Evolutionary conservation across 1,140 invertebrate genomes (phyloP).

Genomic region (Drosophila bocqueti): DNA sequence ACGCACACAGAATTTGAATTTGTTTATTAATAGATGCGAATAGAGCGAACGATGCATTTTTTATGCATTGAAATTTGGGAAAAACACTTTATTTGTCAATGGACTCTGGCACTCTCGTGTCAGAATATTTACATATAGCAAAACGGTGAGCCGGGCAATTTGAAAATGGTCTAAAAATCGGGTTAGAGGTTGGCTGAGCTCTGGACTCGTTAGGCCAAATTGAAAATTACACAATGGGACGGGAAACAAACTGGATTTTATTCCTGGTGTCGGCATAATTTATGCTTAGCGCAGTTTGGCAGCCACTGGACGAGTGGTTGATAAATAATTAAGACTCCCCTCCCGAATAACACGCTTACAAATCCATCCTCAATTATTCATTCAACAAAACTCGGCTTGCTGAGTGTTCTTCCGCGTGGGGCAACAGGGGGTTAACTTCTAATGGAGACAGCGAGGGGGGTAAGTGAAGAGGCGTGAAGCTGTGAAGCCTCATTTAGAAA

Average conservation of each 20-base stretch:
- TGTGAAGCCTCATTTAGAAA: constrained; percentile 63
- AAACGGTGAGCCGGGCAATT: constrained; percentile 40
- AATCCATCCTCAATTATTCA: constrained; percentile 72
- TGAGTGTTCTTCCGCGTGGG: constrained; percentile 10
- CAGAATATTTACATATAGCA: constrained; percentile 41
- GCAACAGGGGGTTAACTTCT: constrained; percentile 14
- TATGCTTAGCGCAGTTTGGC: constrained; percentile 62
- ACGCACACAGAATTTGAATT: constrained; percentile 61
- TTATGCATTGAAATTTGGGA: constrained; percentile 49
- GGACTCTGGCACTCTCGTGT: constrained; percentile 31
- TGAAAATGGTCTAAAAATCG: constrained; percentile 12
- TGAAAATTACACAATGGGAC: constrained; percentile 67
- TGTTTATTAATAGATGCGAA: constrained; percentile 73
- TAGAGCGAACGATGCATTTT: constrained; percentile 46
- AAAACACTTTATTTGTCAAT: constrained; percentile 68
- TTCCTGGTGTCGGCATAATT: constrained; percentile 62
- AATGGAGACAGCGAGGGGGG: constrained; percentile 10
- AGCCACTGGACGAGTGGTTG: constrained; percentile 49
- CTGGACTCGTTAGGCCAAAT: constrained; percentile 56
- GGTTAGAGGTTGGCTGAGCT: constrained; percentile 6
- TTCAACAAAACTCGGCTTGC: constrained; percentile 53
- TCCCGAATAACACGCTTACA: constrained; percentile 50
- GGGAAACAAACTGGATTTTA: constrained; percentile 37
- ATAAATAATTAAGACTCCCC: constrained; percentile 59
- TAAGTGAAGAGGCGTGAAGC: constrained; percentile 40